Evolutionary conservation across 2,797 vertebrate genomes (phyloP).

Genomic region (Tiaroga cobitis): DNA sequence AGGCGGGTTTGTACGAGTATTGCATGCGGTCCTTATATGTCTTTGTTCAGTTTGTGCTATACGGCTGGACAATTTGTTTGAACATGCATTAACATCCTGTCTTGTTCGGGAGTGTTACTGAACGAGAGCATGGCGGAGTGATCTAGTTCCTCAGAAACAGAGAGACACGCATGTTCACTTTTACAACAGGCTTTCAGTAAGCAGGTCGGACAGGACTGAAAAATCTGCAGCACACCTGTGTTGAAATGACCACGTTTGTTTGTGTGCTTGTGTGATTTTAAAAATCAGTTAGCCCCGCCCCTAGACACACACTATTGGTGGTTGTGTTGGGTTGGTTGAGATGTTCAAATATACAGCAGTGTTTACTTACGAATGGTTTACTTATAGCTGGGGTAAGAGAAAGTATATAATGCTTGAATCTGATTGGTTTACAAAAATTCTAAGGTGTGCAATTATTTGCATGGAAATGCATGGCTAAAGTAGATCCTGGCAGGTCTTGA

Average conservation of each 20-base stretch:
- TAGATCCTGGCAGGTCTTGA: too few species aligned
- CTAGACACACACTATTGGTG: neutral
- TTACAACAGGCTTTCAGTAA: neutral
- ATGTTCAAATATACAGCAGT: neutral
- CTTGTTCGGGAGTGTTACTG: neutral
- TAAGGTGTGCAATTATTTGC: too few species aligned
- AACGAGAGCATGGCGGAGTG: neutral
- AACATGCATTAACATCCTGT: slow-evolving; percentile 3
- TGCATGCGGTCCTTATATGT: neutral
- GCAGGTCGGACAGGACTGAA: neutral
- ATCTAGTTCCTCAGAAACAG: neutral
- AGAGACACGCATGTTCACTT: neutral
- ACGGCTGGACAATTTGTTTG: neutral
- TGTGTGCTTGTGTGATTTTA: neutral
- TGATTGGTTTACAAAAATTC: too few species aligned
- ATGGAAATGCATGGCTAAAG: too few species aligned
- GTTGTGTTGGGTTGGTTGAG: neutral
- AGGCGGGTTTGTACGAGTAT: neutral
- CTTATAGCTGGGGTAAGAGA: neutral
- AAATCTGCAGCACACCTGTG: neutral
- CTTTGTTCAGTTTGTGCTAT: slow-evolving; percentile 14
- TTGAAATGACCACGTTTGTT: neutral
- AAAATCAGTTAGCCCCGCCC: neutral
- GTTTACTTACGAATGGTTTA: neutral
- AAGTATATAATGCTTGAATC: neutral